Evolutionary conservation across 2,113 vertebrate species (phyloP).

Genomic region (Micromys minutus): DNA sequence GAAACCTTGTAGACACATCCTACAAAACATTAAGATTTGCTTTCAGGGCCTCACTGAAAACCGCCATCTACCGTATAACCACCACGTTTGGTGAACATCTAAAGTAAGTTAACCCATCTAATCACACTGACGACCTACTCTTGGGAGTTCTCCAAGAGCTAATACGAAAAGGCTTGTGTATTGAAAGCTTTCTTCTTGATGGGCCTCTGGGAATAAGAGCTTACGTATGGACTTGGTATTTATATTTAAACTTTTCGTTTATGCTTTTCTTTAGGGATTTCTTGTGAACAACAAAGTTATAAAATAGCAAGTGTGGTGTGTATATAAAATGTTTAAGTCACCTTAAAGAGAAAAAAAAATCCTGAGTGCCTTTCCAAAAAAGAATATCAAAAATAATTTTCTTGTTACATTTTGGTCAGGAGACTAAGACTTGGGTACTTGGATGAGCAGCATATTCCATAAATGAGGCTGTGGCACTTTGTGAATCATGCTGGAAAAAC

Average conservation of each 20-base stretch:
- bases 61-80: constrained; percentile 95
- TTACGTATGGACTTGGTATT: constrained; percentile 17
- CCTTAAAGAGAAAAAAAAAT: constrained; percentile 44
- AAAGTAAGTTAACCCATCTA: constrained; percentile 88
- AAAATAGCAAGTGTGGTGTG: constrained; percentile 36
- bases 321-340: not conserved
- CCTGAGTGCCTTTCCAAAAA: constrained; percentile 29
- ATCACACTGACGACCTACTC: not conserved
- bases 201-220: constrained; percentile 4
- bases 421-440: constrained; percentile 8
- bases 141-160: constrained; percentile 2
- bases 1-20: constrained; percentile 91
- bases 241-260: constrained; percentile 40
- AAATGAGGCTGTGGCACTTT: constrained; percentile 49
- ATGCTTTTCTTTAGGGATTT: constrained; percentile 16
- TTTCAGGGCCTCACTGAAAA: constrained; percentile 94
- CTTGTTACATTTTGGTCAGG: constrained; percentile 42
- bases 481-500: constrained; percentile 70
- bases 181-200: not conserved
- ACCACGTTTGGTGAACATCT: constrained; percentile 95
- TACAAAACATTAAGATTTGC: constrained; percentile 96
- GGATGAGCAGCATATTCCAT: constrained; percentile 36
- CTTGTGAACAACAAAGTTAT: constrained; percentile 31
- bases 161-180: not conserved
- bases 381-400: constrained; percentile 20